Evolutionary conservation across 2,888 invertebrate species (phyloP).

Genomic region (Teleogryllus oceanicus): DNA sequence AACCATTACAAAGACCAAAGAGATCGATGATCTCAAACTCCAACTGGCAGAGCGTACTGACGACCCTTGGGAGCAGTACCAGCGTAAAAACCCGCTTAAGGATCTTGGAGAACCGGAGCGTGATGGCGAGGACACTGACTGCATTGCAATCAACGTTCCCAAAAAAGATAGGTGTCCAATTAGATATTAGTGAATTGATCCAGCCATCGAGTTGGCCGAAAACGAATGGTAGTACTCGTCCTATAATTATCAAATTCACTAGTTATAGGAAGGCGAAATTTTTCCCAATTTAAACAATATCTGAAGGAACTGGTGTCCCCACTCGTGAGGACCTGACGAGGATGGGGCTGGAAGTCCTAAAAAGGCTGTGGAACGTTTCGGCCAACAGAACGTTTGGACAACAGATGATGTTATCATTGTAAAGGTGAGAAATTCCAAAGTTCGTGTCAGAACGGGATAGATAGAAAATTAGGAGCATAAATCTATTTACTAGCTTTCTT

Average conservation of each 20-base stretch:
- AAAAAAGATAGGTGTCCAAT: background rate
- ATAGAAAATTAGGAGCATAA: no score
- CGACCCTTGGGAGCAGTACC: background rate
- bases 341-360: no score
- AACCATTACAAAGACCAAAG: no score
- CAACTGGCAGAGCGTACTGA: background rate
- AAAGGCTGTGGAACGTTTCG: no score
- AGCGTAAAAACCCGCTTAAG: background rate
- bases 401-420: no score
- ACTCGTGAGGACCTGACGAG: no score
- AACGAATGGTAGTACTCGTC: background rate
- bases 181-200: background rate
- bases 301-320: no score
- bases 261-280: background rate
- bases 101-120: background rate
- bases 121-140: background rate
- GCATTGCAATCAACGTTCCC: background rate
- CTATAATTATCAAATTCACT: background rate
- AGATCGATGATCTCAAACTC: background rate
- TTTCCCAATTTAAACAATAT: no score
- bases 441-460: no score
- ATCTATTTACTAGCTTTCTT: no score
- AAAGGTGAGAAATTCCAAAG: no score
- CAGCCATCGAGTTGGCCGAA: background rate
- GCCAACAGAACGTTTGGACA: no score